These are phyloP conservation scores for Peromyscus polionotus DNA, from an alignment of 2,113 vertebrate species.

Conservation along the genomic window DNA sequence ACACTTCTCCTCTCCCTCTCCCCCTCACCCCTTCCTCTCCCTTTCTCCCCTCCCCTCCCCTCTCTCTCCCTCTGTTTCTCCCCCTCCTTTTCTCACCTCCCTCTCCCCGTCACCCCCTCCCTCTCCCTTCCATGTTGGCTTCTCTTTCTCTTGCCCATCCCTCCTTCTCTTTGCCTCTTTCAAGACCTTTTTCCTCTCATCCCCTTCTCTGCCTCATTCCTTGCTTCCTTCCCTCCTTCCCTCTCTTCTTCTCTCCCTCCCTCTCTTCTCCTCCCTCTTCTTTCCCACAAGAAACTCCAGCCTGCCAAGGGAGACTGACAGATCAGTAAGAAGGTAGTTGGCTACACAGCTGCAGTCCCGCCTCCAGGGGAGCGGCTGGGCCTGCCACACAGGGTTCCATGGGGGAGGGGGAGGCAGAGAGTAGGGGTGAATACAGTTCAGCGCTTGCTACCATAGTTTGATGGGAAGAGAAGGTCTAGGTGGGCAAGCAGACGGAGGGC, in stretches of 20 bases:
- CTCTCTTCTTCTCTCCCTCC: neutral
- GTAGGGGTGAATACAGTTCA: accelerated
- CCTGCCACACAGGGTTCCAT: neutral
- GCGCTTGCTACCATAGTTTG: neutral
- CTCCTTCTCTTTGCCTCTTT: neutral
- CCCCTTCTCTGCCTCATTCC: neutral
- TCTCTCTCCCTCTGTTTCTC: neutral
- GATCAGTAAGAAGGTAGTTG: accelerated
- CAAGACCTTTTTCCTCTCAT: neutral
- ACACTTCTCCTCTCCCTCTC: neutral
- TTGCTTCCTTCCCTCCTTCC: too few species aligned
- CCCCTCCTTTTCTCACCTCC: neutral
- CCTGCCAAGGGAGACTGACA: neutral
- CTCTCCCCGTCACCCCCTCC: neutral
- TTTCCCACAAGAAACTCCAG: neutral
- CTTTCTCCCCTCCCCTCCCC: neutral
- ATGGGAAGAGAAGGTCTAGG: neutral
- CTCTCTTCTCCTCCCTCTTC: neutral
- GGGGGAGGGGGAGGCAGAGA: too few species aligned
- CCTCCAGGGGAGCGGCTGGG: neutral
- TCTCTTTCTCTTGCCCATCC: neutral
- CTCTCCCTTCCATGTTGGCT: neutral
- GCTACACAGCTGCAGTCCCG: neutral
- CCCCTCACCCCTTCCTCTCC: neutral
- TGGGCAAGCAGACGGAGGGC: accelerated